These are phyloP conservation scores for Acrocephalus kingi DNA, from an alignment of 2,113 vertebrate genomes.

Conservation along the genomic window DNA sequence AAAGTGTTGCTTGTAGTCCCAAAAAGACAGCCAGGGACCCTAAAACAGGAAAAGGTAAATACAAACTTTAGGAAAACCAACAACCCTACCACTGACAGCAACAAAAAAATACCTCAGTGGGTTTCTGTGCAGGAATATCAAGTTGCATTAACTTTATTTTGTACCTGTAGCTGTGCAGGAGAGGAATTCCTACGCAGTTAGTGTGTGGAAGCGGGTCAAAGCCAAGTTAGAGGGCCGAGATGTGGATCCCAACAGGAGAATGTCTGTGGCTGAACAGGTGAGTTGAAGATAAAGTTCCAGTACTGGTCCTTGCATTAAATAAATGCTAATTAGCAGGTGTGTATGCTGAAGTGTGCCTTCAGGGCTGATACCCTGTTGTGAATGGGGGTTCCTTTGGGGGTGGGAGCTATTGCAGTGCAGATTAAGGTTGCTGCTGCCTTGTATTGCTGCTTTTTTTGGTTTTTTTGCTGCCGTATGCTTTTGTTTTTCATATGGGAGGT, in stretches of 20 bases:
- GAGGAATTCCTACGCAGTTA: constrained; percentile 98
- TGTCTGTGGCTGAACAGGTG: constrained; percentile 98
- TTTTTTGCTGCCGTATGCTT: neutral
- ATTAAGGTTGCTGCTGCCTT: neutral
- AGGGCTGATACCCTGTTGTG: neutral
- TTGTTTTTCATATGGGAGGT: neutral
- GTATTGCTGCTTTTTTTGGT: neutral
- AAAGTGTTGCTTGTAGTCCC: constrained; percentile 91
- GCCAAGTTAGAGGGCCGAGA: constrained; percentile 98
- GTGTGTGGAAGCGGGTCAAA: constrained; percentile 99
- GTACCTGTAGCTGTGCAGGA: constrained; percentile 89
- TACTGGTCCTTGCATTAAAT: neutral
- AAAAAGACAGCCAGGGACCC: constrained; percentile 96
- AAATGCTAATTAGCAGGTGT: neutral
- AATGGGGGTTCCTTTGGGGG: neutral
- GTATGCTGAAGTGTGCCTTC: neutral
- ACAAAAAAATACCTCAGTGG: neutral
- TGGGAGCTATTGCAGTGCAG: neutral
- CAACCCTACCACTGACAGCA: neutral
- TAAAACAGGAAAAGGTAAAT: constrained; percentile 96
- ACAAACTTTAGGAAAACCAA: neutral
- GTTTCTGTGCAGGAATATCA: neutral
- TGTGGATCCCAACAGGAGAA: constrained; percentile 93
- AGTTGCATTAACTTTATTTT: neutral
- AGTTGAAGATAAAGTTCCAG: neutral